phyloP scores from a whole-genome alignment of 2,888 invertebrate species.

The Archips xylosteana region DNA sequence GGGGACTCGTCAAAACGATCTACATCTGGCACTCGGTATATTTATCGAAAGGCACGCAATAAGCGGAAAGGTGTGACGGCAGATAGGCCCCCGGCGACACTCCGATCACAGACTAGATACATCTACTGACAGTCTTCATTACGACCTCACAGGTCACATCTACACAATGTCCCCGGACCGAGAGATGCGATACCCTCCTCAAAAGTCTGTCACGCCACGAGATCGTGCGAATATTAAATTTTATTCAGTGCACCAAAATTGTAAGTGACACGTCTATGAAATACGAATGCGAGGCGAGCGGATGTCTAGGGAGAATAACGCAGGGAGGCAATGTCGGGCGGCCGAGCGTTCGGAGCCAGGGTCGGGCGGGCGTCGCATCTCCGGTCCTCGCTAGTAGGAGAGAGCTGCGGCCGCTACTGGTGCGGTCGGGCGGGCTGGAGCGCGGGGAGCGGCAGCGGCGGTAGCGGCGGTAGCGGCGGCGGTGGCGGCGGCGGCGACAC shows the following conservation, averaged over 20 bases:
- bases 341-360: background rate
- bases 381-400: conserved; percentile 45
- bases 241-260: conserved; percentile 18
- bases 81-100: conserved; percentile 82
- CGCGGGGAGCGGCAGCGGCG: conserved; percentile 61
- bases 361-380: conserved; percentile 14
- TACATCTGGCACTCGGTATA: conserved; percentile 73
- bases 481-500: conserved; percentile 56
- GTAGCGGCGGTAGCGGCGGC: conserved; percentile 54
- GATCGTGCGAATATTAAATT: background rate
- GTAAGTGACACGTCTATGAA: background rate
- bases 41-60: conserved; percentile 83
- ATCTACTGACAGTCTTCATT: conserved; percentile 82
- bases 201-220: conserved; percentile 23
- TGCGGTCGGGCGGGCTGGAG: conserved; percentile 39
- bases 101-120: conserved; percentile 85
- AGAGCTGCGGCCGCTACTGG: conserved; percentile 54
- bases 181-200: conserved; percentile 58
- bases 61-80: conserved; percentile 83
- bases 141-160: conserved; percentile 72
- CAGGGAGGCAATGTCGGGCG: conserved; percentile 9
- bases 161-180: conserved; percentile 61
- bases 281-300: conserved; percentile 27
- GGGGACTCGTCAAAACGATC: conserved; percentile 63
- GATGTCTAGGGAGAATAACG: conserved; percentile 21